A percentile compares a stretch with the other conserved stretches of the same genome.
Evolutionary conservation across 2,113 vertebrate species (phyloP).

Genomic region (Leucosticte australis): DNA sequence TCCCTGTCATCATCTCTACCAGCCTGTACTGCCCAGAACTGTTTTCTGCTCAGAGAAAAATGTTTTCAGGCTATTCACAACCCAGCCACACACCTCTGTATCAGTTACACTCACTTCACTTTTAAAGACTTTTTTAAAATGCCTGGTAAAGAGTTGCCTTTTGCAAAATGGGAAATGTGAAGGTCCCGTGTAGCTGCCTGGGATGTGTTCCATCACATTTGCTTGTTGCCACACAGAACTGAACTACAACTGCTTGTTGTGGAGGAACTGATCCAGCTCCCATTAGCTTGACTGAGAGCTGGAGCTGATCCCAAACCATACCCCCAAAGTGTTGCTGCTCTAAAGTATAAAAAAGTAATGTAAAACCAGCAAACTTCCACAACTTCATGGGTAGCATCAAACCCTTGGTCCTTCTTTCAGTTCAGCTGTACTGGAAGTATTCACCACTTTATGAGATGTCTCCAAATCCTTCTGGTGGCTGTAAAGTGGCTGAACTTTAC

Average conservation of each 20-base stretch:
- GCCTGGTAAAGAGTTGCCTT: neutral
- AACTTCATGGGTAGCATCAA: neutral
- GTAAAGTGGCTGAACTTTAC: neutral
- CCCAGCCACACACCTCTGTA: neutral
- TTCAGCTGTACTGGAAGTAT: neutral
- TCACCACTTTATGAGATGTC: neutral
- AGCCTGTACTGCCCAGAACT: neutral
- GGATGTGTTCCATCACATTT: conserved; percentile 4
- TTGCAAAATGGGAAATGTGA: conserved; percentile 7
- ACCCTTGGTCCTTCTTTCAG: neutral
- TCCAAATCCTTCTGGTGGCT: neutral
- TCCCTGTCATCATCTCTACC: neutral
- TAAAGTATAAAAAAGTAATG: neutral
- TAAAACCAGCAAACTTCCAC: neutral
- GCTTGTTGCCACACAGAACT: neutral
- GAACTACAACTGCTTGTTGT: neutral
- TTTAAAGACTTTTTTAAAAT: neutral
- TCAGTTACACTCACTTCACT: neutral
- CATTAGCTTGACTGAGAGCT: neutral
- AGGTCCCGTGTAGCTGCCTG: neutral
- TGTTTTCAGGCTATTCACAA: neutral
- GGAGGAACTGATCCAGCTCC: conserved; percentile 21
- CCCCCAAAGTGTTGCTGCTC: neutral
- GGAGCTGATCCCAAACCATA: conserved; percentile 18
- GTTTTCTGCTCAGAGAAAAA: neutral